Evolutionary conservation across 2,797 vertebrate genomes (phyloP), one percentile per base, ranked within the genome.

Genomic region (Enteromius anoplus): DNA sequence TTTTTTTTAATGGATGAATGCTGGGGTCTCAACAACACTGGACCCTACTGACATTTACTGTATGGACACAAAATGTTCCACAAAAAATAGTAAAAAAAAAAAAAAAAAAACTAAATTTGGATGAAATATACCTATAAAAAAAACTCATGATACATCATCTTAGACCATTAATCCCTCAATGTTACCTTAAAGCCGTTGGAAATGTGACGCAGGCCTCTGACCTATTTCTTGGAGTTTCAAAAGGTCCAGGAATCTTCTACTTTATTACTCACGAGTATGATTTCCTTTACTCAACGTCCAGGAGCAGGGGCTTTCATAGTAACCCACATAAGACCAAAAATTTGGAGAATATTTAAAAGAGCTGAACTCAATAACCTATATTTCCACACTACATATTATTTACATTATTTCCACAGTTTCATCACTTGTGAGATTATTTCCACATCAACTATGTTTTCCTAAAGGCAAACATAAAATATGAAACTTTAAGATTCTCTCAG

Each of bases 211-310:
- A 76, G 37, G n/a, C 14, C 26, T 69, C 32, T 72, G 84, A 88
- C 86, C 82, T 80, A 86, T 51, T 79, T 79, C 29, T 29, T 37
- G 64, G n/a, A 81, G 60, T 86, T 84, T 86, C 53, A 66, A 84
- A 82, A 75, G 71, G 53, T 85, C 82, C 53, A 88, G 85, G 81
- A 82, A 84, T 80, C 53, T 26, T 32, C 26, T 40, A n/a, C 72
- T 78, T n/a, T 29, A 23, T 26, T 42, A 26, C 55, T 29, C 76
- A 75, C 21, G 45, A 60, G 77, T 40, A 26, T 17, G 45, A 51
- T 40, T 64, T 80, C 37, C 47, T 68, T 78, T 7, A 47, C 29
- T 37, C n/a, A 73, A 26, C 68, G 29, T 69, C 66, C 76, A 85
- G 75, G 29, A 87, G 75, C 42, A 6, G 10, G 85, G 81, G 66